Conservation (phyloP, 2,888 invertebrate genomes). For the Tipula confusa region DNA sequence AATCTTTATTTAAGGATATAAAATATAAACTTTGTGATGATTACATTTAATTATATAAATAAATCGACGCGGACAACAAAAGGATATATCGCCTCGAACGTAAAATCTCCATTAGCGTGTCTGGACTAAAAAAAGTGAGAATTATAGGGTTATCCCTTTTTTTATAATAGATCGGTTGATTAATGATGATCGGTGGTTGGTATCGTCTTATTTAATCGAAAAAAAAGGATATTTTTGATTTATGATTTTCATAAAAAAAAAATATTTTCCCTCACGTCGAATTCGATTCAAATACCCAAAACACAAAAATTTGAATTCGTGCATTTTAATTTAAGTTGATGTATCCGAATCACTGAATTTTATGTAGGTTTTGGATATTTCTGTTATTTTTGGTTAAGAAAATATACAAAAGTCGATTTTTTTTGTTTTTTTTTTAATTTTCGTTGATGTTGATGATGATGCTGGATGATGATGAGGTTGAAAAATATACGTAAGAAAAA, state of each 20-base stretch:
- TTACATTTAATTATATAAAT: not conserved
- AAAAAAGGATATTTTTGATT: slow-evolving; percentile 15
- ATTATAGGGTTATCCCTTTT: not conserved
- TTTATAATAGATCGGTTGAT: no score
- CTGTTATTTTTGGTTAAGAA: not conserved
- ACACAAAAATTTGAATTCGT: not conserved
- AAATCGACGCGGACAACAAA: not conserved
- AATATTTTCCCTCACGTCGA: not conserved
- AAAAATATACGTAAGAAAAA: slow-evolving; percentile 21
- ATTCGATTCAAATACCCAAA: not conserved
- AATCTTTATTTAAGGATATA: not conserved
- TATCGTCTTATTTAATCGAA: no score
- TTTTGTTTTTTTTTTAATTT: not conserved
- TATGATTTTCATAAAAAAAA: not conserved
- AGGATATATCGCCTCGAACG: not conserved
- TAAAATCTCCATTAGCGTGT: not conserved
- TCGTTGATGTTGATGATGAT: slow-evolving; percentile 25
- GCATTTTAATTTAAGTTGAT: not conserved
- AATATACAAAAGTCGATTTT: not conserved
- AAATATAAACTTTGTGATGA: not conserved
- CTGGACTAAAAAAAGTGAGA: not conserved
- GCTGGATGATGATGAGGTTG: slow-evolving; percentile 20
- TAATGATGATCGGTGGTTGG: not conserved
- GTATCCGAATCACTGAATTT: slow-evolving; percentile 25
- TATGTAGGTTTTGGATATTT: not conserved